Percentiles rank a stretch among this genome's conserved stretches.
These are phyloP conservation scores for Paelopatides confundens DNA, from an alignment of 53 echinoderm and acorn worm species.

Conservation along the genomic window DNA sequence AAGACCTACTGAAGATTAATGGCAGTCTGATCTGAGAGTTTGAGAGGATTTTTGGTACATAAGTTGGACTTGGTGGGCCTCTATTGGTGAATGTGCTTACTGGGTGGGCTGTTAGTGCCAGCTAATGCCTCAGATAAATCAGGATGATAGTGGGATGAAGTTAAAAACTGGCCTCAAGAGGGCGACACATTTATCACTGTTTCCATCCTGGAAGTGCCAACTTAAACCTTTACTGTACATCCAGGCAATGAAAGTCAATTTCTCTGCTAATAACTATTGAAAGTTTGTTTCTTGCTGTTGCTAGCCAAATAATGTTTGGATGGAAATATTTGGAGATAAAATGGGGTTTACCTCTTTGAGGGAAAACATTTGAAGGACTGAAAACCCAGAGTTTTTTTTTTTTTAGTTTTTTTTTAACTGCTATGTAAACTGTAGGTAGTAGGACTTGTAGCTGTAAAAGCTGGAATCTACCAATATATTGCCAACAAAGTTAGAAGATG, in stretches of 20 bases:
- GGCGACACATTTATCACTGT: slow-evolving; percentile 29
- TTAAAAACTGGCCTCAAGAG: neutral
- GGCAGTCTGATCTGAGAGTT: neutral
- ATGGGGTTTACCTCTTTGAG: neutral
- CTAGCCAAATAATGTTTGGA: slow-evolving; percentile 17
- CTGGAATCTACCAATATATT: too few relatives aligned
- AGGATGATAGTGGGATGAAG: neutral
- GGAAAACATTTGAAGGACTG: too few relatives aligned
- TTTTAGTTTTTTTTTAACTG: too few relatives aligned
- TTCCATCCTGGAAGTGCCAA: slow-evolving; percentile 1
- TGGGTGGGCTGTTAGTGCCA: slow-evolving; percentile 26
- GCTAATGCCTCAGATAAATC: slow-evolving; percentile 25
- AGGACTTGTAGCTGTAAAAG: too few relatives aligned
- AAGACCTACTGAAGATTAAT: neutral
- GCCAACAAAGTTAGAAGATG: too few relatives aligned
- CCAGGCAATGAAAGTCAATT: slow-evolving; percentile 25
- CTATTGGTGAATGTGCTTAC: neutral
- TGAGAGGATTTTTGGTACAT: neutral
- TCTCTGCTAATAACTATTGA: slow-evolving; percentile 20
- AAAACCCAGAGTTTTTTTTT: too few relatives aligned
- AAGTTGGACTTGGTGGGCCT: neutral
- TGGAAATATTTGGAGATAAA: slow-evolving; percentile 17
- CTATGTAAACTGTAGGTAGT: too few relatives aligned
- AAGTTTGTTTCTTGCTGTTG: slow-evolving; percentile 29
- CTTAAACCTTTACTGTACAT: neutral